Percentiles rank a stretch among this genome's conserved stretches.
Evolutionary conservation across 2,797 vertebrate genomes (phyloP).

Genomic region (Phrynocephalus vlangalii): DNA sequence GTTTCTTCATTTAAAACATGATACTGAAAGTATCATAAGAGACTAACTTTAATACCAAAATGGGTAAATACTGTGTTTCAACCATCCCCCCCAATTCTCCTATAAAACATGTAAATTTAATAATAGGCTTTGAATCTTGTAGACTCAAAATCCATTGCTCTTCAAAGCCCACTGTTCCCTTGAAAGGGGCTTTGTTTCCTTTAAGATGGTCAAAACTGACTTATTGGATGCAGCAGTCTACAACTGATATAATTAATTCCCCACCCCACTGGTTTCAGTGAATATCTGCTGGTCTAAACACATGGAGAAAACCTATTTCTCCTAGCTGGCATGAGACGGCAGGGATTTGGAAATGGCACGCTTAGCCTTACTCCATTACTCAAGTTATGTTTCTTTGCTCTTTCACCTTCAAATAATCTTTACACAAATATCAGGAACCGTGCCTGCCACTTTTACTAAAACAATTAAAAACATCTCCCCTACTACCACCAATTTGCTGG

Average conservation of each 20-base stretch:
- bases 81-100: not conserved
- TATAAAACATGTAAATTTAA: not conserved
- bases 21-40: not conserved
- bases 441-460: no score
- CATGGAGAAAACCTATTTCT: not conserved
- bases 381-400: not conserved
- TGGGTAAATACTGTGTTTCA: not conserved
- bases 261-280: not conserved
- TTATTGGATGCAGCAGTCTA: not conserved
- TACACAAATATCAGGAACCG: not conserved
- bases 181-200: not conserved
- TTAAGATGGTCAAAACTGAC: no score
- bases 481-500: no score
- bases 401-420: not conserved
- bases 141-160: no score
- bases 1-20: not conserved
- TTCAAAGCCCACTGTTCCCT: not conserved
- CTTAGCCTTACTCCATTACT: no score
- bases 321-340: not conserved
- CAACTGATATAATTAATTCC: not conserved
- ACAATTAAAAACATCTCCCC: not conserved
- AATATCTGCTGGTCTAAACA: not conserved
- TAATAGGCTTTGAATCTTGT: not conserved
- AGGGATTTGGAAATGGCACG: not conserved
- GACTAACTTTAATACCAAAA: not conserved